Conservation (phyloP, 2,797 vertebrate species). For the Enteromius anoplus region DNA sequence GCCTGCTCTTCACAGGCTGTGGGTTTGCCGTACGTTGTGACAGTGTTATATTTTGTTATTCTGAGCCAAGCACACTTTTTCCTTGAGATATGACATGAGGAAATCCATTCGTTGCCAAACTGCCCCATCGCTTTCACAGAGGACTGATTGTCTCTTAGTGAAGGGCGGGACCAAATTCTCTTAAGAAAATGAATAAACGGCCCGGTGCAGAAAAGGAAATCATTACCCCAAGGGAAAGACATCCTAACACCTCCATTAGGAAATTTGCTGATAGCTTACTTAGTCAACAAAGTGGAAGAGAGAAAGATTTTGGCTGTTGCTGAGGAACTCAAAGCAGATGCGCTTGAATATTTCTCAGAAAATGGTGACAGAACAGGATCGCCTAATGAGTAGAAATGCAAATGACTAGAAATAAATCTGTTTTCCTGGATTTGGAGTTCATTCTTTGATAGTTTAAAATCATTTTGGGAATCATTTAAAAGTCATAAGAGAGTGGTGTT, state of each 20-base stretch:
- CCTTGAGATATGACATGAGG: conserved; percentile 59
- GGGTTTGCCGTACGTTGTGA: conserved; percentile 52
- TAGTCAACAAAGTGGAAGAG: conserved; percentile 35
- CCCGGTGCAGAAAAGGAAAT: conserved; percentile 47
- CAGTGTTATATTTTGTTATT: conserved; percentile 54
- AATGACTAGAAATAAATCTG: conserved; percentile 26
- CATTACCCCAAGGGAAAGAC: conserved; percentile 39
- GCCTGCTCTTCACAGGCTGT: conserved; percentile 57
- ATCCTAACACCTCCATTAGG: conserved; percentile 39
- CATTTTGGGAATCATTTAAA: conserved; percentile 15
- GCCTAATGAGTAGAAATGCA: conserved; percentile 33
- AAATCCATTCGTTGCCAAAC: conserved; percentile 57
- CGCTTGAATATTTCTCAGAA: conserved; percentile 39
- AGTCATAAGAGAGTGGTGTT: conserved; percentile 11
- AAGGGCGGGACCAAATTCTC: conserved; percentile 53
- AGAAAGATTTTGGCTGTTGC: conserved; percentile 37
- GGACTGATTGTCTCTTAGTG: conserved; percentile 51
- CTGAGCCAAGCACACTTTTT: conserved; percentile 58
- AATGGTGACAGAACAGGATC: conserved; percentile 16
- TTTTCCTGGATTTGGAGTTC: conserved; percentile 18
- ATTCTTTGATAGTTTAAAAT: conserved; percentile 15
- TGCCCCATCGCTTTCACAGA: conserved; percentile 56
- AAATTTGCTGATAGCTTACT: conserved; percentile 46
- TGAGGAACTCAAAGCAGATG: conserved; percentile 49
- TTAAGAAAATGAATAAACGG: conserved; percentile 58